Evolutionary conservation across 2,797 vertebrate species (phyloP).

Genomic region (Alosa sapidissima): DNA sequence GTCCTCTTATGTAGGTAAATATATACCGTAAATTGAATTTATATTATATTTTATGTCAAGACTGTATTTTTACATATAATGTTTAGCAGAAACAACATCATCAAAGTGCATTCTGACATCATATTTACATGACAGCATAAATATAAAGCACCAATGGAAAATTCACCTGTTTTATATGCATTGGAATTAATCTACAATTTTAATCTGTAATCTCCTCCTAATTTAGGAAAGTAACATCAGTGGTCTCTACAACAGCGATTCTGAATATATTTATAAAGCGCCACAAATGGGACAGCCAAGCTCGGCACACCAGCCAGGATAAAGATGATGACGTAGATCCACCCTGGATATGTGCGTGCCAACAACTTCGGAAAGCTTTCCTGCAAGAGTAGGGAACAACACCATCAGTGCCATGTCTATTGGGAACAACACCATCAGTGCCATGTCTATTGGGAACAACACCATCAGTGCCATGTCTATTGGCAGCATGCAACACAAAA

Average conservation of each 20-base stretch:
- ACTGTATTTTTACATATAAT: background rate
- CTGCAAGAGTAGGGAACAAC: conserved; percentile 61
- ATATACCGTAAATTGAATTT: background rate
- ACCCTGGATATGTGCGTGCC: conserved; percentile 67
- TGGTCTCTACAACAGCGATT: conserved; percentile 60
- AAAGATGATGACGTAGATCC: conserved; percentile 81
- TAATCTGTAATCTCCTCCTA: background rate
- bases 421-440: background rate
- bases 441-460: background rate
- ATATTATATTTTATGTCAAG: background rate
- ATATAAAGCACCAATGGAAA: background rate
- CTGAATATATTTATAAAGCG: conserved; percentile 76
- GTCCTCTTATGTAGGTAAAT: background rate
- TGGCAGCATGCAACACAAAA: too few relatives aligned
- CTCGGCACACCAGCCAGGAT: conserved; percentile 84
- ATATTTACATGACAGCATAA: background rate
- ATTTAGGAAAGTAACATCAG: background rate
- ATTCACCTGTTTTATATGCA: background rate
- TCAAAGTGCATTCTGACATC: background rate
- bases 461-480: background rate
- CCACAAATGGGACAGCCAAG: conserved; percentile 74
- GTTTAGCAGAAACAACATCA: background rate
- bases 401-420: background rate
- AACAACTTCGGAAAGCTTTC: conserved; percentile 76
- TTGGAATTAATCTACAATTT: background rate